A percentile compares a stretch with the other conserved stretches of the same genome.
These are phyloP conservation scores for Tylochromis polylepis DNA, from an alignment of 2,113 vertebrate genomes.

Conservation along the genomic window DNA sequence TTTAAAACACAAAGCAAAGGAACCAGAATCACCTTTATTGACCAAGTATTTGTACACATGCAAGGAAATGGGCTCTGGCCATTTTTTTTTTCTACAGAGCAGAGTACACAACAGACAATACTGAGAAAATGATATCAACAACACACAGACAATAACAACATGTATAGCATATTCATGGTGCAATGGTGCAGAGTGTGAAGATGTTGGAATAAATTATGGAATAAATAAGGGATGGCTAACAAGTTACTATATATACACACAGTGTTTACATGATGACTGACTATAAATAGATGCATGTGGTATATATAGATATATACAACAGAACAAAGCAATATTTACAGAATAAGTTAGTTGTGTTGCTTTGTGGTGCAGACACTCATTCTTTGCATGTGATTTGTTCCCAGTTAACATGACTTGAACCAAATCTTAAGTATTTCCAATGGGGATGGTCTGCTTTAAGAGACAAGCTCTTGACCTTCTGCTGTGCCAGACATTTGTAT, in stretches of 20 bases:
- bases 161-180: not conserved
- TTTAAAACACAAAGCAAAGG: not conserved
- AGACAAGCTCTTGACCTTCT: not conserved
- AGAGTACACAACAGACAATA: not conserved
- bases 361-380: not conserved
- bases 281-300: not conserved
- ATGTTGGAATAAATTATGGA: not conserved
- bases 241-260: not conserved
- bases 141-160: not conserved
- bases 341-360: not conserved
- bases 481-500: not conserved
- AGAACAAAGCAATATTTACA: not conserved
- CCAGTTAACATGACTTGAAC: not conserved
- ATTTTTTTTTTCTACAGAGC: not conserved
- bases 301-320: not conserved
- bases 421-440: not conserved
- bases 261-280: not conserved
- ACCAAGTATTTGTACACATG: not conserved
- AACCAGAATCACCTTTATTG: not conserved
- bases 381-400: not conserved
- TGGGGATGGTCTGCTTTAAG: not conserved
- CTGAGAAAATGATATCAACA: not conserved
- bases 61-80: not conserved
- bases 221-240: not conserved
- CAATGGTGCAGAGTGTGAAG: not conserved